Percentiles rank a stretch among this genome's conserved stretches.
Evolutionary conservation across 2,888 invertebrate genomes (phyloP).

Genomic region (Pegoplata infirma): DNA sequence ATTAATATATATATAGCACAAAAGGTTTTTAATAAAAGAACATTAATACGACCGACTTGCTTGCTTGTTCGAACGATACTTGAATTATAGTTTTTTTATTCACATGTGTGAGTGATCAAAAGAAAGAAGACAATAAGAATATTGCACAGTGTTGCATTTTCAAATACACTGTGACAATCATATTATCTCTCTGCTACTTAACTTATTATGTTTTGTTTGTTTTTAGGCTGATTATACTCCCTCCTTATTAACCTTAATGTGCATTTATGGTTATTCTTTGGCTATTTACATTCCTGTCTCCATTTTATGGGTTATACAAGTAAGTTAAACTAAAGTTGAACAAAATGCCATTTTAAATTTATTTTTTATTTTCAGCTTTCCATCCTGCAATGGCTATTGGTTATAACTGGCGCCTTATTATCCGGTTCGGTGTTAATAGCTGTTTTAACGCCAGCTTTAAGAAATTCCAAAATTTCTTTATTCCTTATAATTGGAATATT

Average conservation of each 20-base stretch:
- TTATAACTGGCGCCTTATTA: conserved; percentile 87
- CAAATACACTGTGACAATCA: no score
- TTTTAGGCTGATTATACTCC: conserved; percentile 81
- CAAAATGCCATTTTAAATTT: conserved; percentile 3
- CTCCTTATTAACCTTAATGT: conserved; percentile 90
- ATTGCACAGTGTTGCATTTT: no score
- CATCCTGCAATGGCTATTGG: conserved; percentile 93
- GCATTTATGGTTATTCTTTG: conserved; percentile 96
- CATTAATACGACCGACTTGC: no score
- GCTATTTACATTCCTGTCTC: conserved; percentile 96
- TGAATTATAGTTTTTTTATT: no score
- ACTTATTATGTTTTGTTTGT: no score
- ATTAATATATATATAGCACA: no score
- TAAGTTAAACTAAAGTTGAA: conserved; percentile 72
- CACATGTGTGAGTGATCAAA: no score
- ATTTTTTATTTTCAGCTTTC: conserved; percentile 76
- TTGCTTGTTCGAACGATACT: no score
- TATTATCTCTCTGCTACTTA: no score
- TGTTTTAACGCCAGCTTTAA: conserved; percentile 87
- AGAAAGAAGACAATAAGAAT: no score
- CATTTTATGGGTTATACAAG: conserved; percentile 93
- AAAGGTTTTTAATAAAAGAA: no score
- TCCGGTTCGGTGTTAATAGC: conserved; percentile 92
- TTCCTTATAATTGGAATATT: conserved; percentile 84
- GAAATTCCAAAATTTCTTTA: conserved; percentile 83